phyloP scores from a whole-genome alignment of 2,888 invertebrate genomes.

The Mimas tiliae region DNA sequence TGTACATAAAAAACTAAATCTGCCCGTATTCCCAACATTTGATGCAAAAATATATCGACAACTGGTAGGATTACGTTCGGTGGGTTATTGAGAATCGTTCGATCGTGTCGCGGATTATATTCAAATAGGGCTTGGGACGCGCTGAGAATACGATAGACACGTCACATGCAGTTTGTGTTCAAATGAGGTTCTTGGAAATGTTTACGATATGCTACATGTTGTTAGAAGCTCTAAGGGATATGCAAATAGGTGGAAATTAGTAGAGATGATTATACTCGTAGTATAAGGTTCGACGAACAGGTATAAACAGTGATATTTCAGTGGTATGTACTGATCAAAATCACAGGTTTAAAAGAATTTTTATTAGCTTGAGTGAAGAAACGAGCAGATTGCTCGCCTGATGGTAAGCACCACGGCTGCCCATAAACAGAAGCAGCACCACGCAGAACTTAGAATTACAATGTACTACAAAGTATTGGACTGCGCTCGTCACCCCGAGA shows the following conservation, averaged over 20 bases:
- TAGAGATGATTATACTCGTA: background rate
- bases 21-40: background rate
- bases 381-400: too few species aligned
- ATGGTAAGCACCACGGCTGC: too few species aligned
- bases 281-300: too few species aligned
- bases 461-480: too few species aligned
- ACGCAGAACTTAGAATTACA: too few species aligned
- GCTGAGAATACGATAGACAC: background rate
- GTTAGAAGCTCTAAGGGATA: background rate
- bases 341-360: too few species aligned
- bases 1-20: background rate
- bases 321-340: background rate
- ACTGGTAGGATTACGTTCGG: background rate
- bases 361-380: too few species aligned
- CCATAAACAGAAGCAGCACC: too few species aligned
- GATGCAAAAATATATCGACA: background rate
- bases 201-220: background rate
- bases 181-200: slow-evolving; percentile 1
- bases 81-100: slow-evolving; percentile 3
- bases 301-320: too few species aligned
- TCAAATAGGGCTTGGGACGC: slow-evolving; percentile 4
- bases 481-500: too few species aligned
- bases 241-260: background rate
- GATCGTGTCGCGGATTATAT: background rate
- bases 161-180: slow-evolving; percentile 8